Base-by-base conservation (phyloP, 2,113 vertebrate genomes). In the Paratilapia polleni region DNA sequence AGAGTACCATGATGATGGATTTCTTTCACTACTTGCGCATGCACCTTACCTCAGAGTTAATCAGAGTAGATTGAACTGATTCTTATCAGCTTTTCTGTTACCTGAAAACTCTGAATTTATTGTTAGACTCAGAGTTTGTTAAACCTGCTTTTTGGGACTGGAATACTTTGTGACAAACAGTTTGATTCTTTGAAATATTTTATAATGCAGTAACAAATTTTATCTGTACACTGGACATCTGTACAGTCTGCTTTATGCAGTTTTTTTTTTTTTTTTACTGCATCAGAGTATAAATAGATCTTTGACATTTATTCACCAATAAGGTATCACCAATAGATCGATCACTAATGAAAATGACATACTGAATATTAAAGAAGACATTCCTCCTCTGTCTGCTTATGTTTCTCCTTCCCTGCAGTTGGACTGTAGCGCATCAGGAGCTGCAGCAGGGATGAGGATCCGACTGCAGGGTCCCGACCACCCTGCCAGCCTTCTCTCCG, bases 401-500 rank as follows among this genome's bases (percentile, higher is more conserved):
- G 31, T 43, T 56, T 81, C n/a, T 84, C 9, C 57, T 3, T 20
- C 54, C 47, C 58, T 70, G n/a, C 78, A 91, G 92, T 82, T 80
- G 54, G 54, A 24, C 63, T 34, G 36, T 70, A 80, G 82, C 1
- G 3, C 24, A 3, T 19, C 66, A 68, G 81, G 15, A 70, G 83
- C 68, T 43, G 6, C 84, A 87, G 90, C 97, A 96, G 97, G 95
- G 93, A 99, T 99, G 98, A 97, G 98, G 96, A 98, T 99, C 95
- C 97, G 97, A 80, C 93, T 99, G 86, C 97, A 97, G 95, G 97
- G 97, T 92, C 96, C 96, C 63, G 96, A 97, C 89, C 98, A 99
- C 63, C 97, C 97, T 75, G 97, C 96, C 95, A 96, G 96, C 92
- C 95, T 99, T 82, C 96, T 99, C 82, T 94, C 97, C 41, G 97